These are phyloP conservation scores for Cepaea nemoralis DNA, from an alignment of 1,140 invertebrate species.

Conservation along the genomic window DNA sequence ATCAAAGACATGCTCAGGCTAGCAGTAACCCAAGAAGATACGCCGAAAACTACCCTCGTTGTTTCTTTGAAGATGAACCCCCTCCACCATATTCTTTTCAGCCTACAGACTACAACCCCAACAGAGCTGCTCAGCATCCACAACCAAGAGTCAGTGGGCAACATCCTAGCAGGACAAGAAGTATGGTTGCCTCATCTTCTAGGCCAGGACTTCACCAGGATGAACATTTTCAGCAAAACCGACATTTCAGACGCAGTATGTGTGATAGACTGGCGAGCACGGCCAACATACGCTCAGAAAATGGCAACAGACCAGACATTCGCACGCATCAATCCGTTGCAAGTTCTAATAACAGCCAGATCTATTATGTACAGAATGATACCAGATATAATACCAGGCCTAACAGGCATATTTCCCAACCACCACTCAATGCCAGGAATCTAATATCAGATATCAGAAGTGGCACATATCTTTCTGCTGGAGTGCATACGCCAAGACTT, in stretches of 20 bases:
- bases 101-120: background rate
- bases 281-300: too few species aligned
- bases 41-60: constrained; percentile 28
- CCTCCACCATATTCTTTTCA: constrained; percentile 25
- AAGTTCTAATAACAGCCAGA: background rate
- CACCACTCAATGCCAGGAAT: background rate
- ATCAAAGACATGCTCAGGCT: background rate
- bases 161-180: background rate
- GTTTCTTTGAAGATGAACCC: constrained; percentile 32
- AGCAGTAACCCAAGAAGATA: background rate
- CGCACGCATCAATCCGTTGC: background rate
- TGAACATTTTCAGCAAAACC: background rate
- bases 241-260: background rate
- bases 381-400: background rate
- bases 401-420: background rate
- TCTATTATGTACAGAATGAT: background rate
- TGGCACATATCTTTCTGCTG: background rate
- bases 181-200: background rate
- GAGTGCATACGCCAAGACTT: background rate
- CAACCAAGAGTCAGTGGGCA: background rate
- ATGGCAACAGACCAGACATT: too few species aligned
- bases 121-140: background rate
- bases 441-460: background rate
- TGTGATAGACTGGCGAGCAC: too few species aligned
- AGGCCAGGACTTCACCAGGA: background rate